phyloP scores from a whole-genome alignment of 2,113 vertebrate genomes.

The Oceanites oceanicus region DNA sequence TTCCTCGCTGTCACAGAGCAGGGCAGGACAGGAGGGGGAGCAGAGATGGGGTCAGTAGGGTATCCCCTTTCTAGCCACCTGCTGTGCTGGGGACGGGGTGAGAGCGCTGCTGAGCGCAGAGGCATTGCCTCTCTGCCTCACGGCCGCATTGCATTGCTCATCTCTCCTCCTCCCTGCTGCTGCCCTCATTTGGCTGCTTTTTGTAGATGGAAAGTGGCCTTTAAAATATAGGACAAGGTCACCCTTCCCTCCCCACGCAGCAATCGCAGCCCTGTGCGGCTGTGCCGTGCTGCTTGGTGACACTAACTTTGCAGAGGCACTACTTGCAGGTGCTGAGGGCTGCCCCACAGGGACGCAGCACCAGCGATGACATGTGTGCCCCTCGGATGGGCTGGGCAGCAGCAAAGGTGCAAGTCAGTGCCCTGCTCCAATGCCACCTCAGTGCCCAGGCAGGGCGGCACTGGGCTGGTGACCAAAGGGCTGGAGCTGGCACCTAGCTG shows the following conservation, averaged over 20 bases:
- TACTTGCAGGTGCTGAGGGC: neutral
- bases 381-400: neutral
- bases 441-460: neutral
- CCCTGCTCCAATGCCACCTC: neutral
- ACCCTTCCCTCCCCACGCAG: neutral
- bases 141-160: neutral
- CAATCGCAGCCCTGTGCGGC: neutral
- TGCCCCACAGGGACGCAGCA: accelerated
- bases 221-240: slow-evolving; percentile 66
- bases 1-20: accelerated
- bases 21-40: neutral
- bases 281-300: neutral
- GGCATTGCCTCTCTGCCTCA: neutral
- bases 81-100: neutral
- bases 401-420: neutral
- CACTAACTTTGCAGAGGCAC: neutral
- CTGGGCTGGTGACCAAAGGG: neutral
- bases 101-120: neutral
- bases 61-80: neutral
- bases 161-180: slow-evolving; percentile 35
- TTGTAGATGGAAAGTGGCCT: slow-evolving; percentile 36
- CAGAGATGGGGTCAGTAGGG: neutral
- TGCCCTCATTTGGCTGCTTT: slow-evolving; percentile 41
- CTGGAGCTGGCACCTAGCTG: neutral
- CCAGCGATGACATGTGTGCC: accelerated